phyloP scores from a whole-genome alignment of 2,113 vertebrate genomes.

The Ibidorhyncha struthersii region DNA sequence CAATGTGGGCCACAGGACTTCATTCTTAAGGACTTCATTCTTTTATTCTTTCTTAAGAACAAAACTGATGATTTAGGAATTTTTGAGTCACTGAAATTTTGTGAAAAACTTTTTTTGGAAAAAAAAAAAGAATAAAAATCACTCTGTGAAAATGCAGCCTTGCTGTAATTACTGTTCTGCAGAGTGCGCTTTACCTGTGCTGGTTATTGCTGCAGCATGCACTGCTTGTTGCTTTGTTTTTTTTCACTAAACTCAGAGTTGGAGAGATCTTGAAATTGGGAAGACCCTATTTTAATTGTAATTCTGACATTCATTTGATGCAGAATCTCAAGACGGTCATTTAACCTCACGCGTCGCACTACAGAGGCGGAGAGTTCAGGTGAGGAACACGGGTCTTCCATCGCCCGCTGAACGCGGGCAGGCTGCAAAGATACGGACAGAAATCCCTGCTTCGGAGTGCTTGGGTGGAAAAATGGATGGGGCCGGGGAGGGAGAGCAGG shows the following conservation, averaged over 20 bases:
- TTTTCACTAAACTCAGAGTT: not conserved
- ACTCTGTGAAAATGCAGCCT: not conserved
- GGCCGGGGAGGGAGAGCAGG: rapidly evolving
- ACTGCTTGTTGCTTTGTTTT: not conserved
- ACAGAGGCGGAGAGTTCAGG: not conserved
- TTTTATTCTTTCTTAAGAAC: not conserved
- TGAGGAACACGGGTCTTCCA: not conserved
- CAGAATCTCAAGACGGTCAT: rapidly evolving
- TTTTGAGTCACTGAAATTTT: not conserved
- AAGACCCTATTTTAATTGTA: not conserved
- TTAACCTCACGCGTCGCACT: rapidly evolving
- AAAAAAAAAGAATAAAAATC: not conserved
- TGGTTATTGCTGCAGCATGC: not conserved
- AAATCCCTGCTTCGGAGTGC: not conserved
- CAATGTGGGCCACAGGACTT: not conserved
- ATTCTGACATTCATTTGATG: not conserved
- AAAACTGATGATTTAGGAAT: not conserved
- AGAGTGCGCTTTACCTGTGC: not conserved
- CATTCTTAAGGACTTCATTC: not conserved
- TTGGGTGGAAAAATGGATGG: not conserved
- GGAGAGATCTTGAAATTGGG: not conserved
- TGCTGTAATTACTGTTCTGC: not conserved
- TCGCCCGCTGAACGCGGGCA: rapidly evolving
- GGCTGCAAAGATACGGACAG: rapidly evolving
- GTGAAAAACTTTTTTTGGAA: not conserved